Conservation (phyloP, 2,797 vertebrate species). For the Malacoctenus gilli region DNA sequence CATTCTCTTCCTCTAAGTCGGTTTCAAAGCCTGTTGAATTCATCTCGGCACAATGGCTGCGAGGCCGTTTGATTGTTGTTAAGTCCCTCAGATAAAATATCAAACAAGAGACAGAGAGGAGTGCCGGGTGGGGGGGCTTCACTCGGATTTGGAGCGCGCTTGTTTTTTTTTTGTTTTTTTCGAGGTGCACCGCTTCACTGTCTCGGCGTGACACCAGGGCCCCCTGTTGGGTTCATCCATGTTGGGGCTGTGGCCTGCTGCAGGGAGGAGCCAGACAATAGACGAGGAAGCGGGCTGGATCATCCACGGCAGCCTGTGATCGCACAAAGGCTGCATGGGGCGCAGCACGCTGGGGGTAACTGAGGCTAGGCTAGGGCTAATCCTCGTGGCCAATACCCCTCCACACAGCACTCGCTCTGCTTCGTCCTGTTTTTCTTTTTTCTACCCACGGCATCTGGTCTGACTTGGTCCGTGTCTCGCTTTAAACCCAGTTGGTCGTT, state of each 20-base stretch:
- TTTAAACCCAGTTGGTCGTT: too few species aligned
- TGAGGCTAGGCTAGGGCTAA: constrained; percentile 50
- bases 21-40: constrained; percentile 76
- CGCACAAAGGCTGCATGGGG: constrained; percentile 75
- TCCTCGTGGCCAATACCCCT: constrained; percentile 41
- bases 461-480: too few species aligned
- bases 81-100: constrained; percentile 79
- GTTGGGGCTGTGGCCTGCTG: constrained; percentile 57
- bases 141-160: constrained; percentile 63
- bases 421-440: constrained; percentile 13
- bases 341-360: constrained; percentile 44
- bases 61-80: constrained; percentile 72
- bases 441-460: constrained; percentile 1
- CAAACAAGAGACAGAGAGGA: constrained; percentile 64
- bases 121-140: constrained; percentile 23
- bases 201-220: constrained; percentile 57
- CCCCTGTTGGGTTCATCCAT: constrained; percentile 70
- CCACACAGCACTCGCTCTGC: constrained; percentile 13
- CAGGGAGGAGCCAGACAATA: constrained; percentile 30
- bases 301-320: constrained; percentile 60
- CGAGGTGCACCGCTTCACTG: constrained; percentile 51
- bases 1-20: constrained; percentile 68
- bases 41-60: constrained; percentile 66
- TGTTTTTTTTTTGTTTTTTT: too few species aligned
- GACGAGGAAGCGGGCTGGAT: constrained; percentile 49